Conservation (phyloP, 2,113 vertebrate genomes). For the Sprattus sprattus region DNA sequence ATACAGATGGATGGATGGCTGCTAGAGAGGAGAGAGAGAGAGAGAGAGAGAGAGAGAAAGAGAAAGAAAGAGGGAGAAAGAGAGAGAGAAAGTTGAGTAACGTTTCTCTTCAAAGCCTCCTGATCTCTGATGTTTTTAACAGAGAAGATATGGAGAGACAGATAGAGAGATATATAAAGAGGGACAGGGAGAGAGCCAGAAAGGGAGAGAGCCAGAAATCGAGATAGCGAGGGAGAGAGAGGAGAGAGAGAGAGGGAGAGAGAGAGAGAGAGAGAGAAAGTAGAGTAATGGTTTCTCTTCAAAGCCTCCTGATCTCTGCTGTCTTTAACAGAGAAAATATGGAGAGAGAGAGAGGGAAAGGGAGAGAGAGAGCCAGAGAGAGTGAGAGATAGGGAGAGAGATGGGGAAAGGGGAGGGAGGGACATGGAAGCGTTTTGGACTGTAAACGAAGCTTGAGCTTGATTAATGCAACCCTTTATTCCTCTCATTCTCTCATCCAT, state of each 20-base stretch:
- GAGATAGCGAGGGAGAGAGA: no score
- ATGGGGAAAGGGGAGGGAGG: neutral
- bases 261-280: constrained; percentile 4
- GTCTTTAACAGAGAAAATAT: neutral
- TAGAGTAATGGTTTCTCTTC: constrained; percentile 24
- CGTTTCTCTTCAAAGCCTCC: no score
- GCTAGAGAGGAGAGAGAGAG: no score
- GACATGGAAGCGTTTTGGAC: constrained; percentile 27
- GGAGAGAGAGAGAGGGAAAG: neutral
- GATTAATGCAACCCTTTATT: constrained; percentile 44
- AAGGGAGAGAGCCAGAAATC: no score
- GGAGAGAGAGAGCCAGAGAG: no score
- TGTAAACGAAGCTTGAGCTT: constrained; percentile 35
- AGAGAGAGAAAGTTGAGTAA: no score
- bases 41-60: neutral
- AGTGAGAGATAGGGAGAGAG: constrained; percentile 2
- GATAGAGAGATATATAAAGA: no score
- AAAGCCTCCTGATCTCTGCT: constrained; percentile 19
- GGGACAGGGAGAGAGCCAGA: no score
- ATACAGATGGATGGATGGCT: no score
- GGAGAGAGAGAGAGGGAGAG: neutral
- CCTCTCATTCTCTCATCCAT: constrained; percentile 24
- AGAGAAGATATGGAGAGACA: no score
- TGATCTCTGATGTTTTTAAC: no score
- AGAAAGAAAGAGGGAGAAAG: constrained; percentile 19